phyloP scores from a whole-genome alignment of 2,888 invertebrate genomes.

The Aphodius granarius region DNA sequence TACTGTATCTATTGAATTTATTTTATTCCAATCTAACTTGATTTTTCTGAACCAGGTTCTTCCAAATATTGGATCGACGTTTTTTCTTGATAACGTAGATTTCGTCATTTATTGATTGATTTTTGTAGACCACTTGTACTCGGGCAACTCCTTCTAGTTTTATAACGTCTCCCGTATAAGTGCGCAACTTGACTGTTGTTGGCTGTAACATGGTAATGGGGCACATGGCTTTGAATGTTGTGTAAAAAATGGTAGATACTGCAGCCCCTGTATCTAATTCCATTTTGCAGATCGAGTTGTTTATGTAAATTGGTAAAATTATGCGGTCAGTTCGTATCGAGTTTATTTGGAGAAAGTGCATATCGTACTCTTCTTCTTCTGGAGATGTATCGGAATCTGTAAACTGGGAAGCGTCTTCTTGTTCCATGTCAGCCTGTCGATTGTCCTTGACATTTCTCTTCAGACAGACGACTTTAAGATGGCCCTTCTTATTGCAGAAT shows the following conservation, averaged over 20 bases:
- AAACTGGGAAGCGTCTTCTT: not conserved
- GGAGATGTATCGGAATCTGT: not conserved
- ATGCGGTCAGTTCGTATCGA: no score
- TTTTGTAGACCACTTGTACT: no score
- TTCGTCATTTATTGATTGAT: no score
- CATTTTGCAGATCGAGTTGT: no score
- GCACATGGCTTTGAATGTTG: no score
- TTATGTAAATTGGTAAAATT: no score
- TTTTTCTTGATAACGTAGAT: no score
- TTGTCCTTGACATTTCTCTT: no score
- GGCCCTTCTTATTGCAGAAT: conserved; percentile 9
- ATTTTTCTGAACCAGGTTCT: not conserved
- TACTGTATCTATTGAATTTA: no score
- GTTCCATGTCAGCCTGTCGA: not conserved
- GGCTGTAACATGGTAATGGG: not conserved
- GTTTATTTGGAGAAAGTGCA: not conserved
- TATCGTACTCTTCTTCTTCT: not conserved
- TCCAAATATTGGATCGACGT: conserved; percentile 12
- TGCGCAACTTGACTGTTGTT: no score
- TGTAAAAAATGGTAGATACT: conserved; percentile 8
- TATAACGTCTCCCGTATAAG: conserved; percentile 2
- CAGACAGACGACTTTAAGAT: conserved; percentile 6
- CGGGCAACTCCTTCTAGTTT: no score
- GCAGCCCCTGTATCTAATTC: conserved; percentile 13
- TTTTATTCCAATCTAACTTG: no score